Evolutionary conservation across 1,140 invertebrate species (phyloP), one percentile per base, ranked within the genome.

Genomic region (Diploscapter pachys): DNA sequence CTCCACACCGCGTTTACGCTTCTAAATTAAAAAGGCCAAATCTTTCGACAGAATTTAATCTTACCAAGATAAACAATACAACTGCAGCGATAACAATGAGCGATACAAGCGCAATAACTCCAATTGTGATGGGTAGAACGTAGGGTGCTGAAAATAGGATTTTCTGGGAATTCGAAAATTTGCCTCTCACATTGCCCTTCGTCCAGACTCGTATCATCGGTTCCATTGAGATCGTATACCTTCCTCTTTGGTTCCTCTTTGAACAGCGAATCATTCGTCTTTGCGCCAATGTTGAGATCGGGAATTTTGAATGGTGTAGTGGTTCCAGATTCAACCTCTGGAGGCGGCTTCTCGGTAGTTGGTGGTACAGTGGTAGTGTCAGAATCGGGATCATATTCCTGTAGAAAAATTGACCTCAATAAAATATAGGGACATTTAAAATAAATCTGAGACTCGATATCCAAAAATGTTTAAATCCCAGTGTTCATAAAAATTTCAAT

Each of bases 311-410:
- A 76, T 5, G 9, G 53, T 3, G 70, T 71, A 2, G 70, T 71
- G 5, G 75, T 65, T 48, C 67, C 70, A 4, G 6, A 49, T 5
- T 73, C 70, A 4, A 50, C 50, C 9, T 63, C 64, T 8, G 65
- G 55, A 5, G 31, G 63, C 50, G 65, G 9, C 5, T 63, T 77
- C 49, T 72, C 68, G 2, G 64, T 70, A 11, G 72, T 78, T 3
- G 76, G 52, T 51, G 73, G 66, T 11, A 62, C 65, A 51, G 76
- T 78, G n/a, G 76, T 78, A 2, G 76, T 78, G 55, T 78, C 76
- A 9, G 49, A 51, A 8, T 61, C 54, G 54, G 69, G 72, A 55
- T 78, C 66, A 59, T 78, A 78, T 50, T 62, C 64, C 57, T 75
- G 56, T n/a, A 31, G 31, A 31, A 31, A 78, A 71, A 50, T 59